Evolutionary conservation across 2,113 vertebrate genomes (phyloP), one percentile per base, ranked within the genome.

Genomic region (Oreochromis spilurus): DNA sequence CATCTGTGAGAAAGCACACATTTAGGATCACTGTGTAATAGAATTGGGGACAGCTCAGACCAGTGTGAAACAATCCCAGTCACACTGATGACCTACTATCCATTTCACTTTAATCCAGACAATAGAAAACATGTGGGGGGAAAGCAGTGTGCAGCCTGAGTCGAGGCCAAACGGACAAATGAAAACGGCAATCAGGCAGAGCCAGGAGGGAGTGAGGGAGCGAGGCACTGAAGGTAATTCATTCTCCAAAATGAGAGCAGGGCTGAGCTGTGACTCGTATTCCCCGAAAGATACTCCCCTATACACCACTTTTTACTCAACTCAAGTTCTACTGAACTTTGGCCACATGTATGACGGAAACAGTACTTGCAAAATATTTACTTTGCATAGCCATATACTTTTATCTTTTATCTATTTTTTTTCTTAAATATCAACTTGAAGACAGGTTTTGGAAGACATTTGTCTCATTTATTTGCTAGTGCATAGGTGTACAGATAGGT

Each of bases 41-140:
- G 26, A 80, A 55, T 7, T 21, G 43, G 77, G 77, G 81, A 65
- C 75, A 43, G 79, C 52, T 38, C 43, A 34, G 40, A 45, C 16
- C 10, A 7, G 38, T 12, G 11, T 43, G 65, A 65, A 87, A 52
- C 77, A 45, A 24, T 50, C 75, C 36, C 57, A 81, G 40, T 40
- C 45, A 50, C 21, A 67, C 52, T 85, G 78, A 87, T 91, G 90
- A 85, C 84, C 80, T 16, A 4, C 50, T 77, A 81, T 91, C 79
- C 62, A 83, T 89, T 90, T 89, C 85, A 80, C 86, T 87, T 86
- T 79, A 81, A 87, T 89, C 65, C 60, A 57, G 26, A 90, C 83
- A 62, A 90, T 67, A 75, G 86, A 82, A 86, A 88, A 81, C 83
- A 87, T 52, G 77, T 92, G 83, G 45, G 26, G 52, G 60, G 13